phyloP scores from a whole-genome alignment of 1,140 invertebrate genomes.

The Tetranychus urticae region DNA sequence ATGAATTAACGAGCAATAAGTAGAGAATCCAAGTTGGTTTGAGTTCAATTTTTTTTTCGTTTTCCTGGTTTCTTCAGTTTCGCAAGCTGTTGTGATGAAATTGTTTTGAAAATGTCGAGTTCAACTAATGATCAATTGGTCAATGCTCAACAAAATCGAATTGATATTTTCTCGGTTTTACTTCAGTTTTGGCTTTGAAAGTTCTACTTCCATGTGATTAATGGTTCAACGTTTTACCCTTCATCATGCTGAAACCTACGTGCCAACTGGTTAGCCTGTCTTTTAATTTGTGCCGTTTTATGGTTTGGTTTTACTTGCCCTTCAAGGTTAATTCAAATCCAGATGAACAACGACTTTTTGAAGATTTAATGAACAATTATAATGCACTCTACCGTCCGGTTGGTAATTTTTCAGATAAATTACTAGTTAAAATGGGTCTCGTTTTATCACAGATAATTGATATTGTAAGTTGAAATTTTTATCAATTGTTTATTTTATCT shows the following conservation, averaged over 20 bases:
- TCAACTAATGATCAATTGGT: no score
- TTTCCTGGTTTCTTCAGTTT: no score
- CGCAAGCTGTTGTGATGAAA: no score
- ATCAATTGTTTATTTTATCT: background rate
- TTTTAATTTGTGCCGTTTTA: background rate
- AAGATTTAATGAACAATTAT: conserved; percentile 85
- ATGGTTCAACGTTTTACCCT: background rate
- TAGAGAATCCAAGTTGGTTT: no score
- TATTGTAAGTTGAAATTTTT: conserved; percentile 25
- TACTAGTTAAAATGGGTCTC: conserved; percentile 73
- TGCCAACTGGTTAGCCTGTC: background rate
- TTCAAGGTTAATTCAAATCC: background rate
- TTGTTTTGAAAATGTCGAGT: no score
- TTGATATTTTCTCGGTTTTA: background rate
- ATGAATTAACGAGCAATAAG: no score
- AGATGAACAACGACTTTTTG: conserved; percentile 64
- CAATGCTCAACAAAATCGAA: no score
- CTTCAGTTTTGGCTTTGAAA: background rate
- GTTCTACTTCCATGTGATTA: background rate
- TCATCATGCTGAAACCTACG: background rate
- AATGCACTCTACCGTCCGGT: conserved; percentile 91
- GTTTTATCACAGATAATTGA: conserved; percentile 29
- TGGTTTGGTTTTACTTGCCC: background rate
- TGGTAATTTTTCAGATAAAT: conserved; percentile 72
- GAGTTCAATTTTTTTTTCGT: no score